Evolutionary conservation across 2,888 invertebrate species (phyloP), one percentile per base, ranked within the genome.

Genomic region (Morpho deidamia): DNA sequence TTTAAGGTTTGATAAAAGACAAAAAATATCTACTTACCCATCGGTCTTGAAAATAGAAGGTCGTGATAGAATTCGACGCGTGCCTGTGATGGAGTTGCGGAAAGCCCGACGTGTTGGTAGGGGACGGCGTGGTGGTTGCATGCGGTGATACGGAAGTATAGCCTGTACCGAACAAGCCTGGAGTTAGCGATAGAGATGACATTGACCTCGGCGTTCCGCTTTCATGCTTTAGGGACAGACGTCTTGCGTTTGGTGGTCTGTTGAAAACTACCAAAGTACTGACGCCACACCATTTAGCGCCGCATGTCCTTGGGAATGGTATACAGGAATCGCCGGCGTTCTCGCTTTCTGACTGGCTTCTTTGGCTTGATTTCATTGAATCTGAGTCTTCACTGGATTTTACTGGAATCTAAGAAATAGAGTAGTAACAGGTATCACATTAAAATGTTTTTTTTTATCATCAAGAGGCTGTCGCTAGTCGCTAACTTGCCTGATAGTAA

Each of bases 251-350:
- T 51, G 94, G 90, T 0, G 95, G 94, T 48, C 96, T 92, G 47
- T 95, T 94, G 82, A 98, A 98, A 63, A 95, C 95, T 0, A 97
- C 97, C 54, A 99, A 82, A 52, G 93, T 92, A 69, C 96, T 96
- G 14, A 95, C 95, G 32, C 95, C 95, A 80, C 96, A 97, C 90
- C 98, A 99, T 68, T 95, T 94, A 0, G 97, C 98, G 1, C 98
- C 98, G 8, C 97, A 97, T 0, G 98, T 98, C 51, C 97, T 91
- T 0, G 98, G 98, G 80, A 97, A 99, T 0, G 98, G 98, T 64
- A 99, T 95, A 73, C 95, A 96, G 7, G 95, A 93, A 71, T 96
- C 96, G 35, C 91, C 90, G 0, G 89, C 89, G 60, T 87, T 87
- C 59, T 88, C 90, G 59, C 88, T 82, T 56, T 90, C 90, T 0